These are phyloP conservation scores for Mesoclemmys tuberculata DNA, from an alignment of 2,113 vertebrate genomes.

Conservation along the genomic window DNA sequence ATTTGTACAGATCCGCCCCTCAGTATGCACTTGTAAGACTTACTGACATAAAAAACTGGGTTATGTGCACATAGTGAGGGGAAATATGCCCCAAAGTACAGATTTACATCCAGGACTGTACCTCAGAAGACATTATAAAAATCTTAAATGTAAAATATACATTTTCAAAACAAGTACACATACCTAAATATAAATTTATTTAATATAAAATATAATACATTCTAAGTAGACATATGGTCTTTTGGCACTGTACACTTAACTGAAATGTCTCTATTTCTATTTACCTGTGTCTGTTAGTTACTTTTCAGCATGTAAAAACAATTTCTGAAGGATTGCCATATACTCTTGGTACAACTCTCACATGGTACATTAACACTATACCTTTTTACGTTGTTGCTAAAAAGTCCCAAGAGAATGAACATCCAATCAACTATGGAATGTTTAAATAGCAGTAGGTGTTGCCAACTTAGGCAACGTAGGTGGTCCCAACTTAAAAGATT, in stretches of 20 bases:
- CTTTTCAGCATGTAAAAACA: no score
- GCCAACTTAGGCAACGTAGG: no score
- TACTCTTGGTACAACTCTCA: neutral
- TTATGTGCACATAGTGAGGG: neutral
- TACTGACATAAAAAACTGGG: neutral
- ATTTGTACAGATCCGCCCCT: neutral
- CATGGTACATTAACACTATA: neutral
- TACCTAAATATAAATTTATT: neutral
- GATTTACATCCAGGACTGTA: neutral
- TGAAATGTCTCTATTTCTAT: neutral
- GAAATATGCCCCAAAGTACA: neutral
- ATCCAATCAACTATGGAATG: neutral
- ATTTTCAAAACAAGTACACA: neutral
- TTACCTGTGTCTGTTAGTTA: neutral
- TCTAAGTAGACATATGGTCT: neutral
- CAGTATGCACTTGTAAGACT: accelerated
- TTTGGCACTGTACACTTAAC: neutral
- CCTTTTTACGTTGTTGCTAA: slow-evolving; percentile 7
- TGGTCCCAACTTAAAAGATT: neutral
- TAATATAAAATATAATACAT: neutral
- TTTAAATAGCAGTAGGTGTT: neutral
- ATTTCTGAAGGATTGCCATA: neutral
- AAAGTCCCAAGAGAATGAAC: slow-evolving; percentile 8
- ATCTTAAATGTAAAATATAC: neutral
- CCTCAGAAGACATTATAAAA: neutral